Base-by-base conservation (phyloP, 2,888 invertebrate genomes). In the Leptinotarsa juncta region DNA sequence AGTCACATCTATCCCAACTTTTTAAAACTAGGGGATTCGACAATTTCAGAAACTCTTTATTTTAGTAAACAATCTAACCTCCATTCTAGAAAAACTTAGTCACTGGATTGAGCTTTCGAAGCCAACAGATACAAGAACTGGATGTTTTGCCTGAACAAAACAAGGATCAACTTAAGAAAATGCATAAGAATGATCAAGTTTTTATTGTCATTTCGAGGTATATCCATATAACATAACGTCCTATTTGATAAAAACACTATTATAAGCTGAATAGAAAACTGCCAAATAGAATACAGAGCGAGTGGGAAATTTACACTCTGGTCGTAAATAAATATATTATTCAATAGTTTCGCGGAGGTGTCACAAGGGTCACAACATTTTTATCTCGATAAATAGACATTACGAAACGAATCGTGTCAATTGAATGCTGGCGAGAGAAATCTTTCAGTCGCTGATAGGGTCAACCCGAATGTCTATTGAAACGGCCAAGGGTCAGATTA, bases 271-370 rank as follows among this genome's bases (percentile, higher is more conserved):
- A 3, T 0, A 0, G 42, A 42, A 42, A 42, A 42, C 10, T 16
- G 32, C 32, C 4, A 62, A 23, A 15, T n/a, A 32, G 32, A 15
- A 62, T 32, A 32, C 32, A 16, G 62, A 42, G n/a, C 12, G 12
- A 62, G 62, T 62, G 62, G 62, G 62, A 62, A 32, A 42, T 18
- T 62, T 62, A 62, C 62, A 57, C 18, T 18, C 18, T 14, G 69
- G 49, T 57, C 57, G 49, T 60, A 18, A 69, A 57, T 20, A 49
- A 60, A 69, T 48, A 69, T 48, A 55, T 57, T 69, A 62, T 42
- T 53, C 57, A 69, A 69, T 69, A 69, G 69, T 26, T 69, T 14
- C 42, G 69, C 53, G 69, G 69, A 69, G 69, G 69, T 69, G 69
- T 69, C 48, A 57, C n/a, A 69, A 69, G 69, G 69, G 57, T 69